Percentiles rank a stretch among this genome's conserved stretches.
Evolutionary conservation across 2,797 vertebrate species (phyloP).

Genomic region (Myotis pilosus): DNA sequence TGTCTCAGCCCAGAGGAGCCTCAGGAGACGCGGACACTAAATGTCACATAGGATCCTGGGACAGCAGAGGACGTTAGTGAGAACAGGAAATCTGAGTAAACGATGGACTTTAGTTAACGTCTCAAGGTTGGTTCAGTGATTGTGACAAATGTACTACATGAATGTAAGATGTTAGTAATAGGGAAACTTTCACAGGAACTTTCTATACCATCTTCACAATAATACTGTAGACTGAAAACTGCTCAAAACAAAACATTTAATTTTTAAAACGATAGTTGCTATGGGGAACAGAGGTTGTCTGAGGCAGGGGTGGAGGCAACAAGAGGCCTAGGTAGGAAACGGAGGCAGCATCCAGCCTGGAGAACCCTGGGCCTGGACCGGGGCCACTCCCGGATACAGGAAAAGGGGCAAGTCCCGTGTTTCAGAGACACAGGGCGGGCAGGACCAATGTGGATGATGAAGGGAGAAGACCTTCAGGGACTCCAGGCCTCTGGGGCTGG

Average conservation of each 20-base stretch:
- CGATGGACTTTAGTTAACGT: not conserved
- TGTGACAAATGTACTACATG: not conserved
- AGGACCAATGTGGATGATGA: not conserved
- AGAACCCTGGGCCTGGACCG: not conserved
- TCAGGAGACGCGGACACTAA: not conserved
- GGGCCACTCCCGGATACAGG: not conserved
- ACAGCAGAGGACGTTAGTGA: not conserved
- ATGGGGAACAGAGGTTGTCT: not conserved
- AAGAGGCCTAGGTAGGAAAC: not conserved
- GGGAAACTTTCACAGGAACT: not conserved
- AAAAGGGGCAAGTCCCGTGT: not conserved
- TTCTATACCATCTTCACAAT: not conserved
- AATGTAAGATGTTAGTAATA: not conserved
- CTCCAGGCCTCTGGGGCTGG: not conserved
- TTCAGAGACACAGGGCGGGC: not conserved
- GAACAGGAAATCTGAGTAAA: not conserved
- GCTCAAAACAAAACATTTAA: not conserved
- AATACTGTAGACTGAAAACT: not conserved
- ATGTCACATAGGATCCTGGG: not conserved
- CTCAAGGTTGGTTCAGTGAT: not conserved
- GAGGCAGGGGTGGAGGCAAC: not conserved
- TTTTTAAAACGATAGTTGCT: not conserved
- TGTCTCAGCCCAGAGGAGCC: not conserved
- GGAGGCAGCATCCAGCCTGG: not conserved
- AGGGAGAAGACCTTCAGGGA: not conserved